Evolutionary conservation across 2,113 vertebrate genomes (phyloP).

Genomic region (Casuarius casuarius): DNA sequence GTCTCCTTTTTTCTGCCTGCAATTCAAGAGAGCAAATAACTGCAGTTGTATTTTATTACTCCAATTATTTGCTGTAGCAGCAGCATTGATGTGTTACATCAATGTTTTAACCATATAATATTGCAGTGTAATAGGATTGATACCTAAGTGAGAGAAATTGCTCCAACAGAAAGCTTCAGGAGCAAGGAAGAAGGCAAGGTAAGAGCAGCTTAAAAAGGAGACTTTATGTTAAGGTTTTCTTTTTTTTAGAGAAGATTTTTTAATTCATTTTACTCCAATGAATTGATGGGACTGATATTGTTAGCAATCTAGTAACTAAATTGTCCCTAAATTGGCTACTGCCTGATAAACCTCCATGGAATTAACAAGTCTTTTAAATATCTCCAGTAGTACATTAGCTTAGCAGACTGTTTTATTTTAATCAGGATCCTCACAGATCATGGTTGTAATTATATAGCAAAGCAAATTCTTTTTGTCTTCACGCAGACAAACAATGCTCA

Average conservation of each 20-base stretch:
- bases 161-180: background rate
- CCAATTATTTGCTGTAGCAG: constrained; percentile 64
- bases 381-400: background rate
- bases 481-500: background rate
- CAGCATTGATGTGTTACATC: constrained; percentile 41
- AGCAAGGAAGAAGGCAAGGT: constrained; percentile 8
- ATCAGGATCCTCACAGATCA: background rate
- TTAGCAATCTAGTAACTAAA: constrained; percentile 18
- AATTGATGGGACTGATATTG: background rate
- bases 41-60: constrained; percentile 65
- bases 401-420: background rate
- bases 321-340: background rate
- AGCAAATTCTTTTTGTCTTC: constrained; percentile 12
- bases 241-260: background rate
- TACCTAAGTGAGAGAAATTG: constrained; percentile 53
- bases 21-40: constrained; percentile 46
- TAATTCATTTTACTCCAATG: background rate
- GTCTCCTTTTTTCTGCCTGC: background rate
- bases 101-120: constrained; percentile 53
- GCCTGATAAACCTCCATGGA: background rate
- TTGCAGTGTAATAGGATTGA: constrained; percentile 46
- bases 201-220: background rate
- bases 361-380: background rate
- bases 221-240: background rate
- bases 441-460: constrained; percentile 40